Conservation (phyloP, 1,140 invertebrate species). For the Fopius arisanus region DNA sequence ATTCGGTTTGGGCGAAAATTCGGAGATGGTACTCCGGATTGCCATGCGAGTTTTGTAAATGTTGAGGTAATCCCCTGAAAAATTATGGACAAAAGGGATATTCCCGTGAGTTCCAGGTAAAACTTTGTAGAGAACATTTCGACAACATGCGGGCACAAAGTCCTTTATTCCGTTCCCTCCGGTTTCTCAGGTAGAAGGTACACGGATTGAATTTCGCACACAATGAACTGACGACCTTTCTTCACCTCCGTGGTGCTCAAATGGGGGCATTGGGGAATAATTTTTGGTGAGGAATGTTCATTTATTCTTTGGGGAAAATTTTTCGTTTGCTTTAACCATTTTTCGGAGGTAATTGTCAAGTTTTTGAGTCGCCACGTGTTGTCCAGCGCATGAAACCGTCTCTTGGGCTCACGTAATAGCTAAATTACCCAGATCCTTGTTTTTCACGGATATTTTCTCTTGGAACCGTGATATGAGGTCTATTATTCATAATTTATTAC, state of each 20-base stretch:
- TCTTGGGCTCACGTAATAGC: background rate
- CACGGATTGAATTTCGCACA: conserved; percentile 42
- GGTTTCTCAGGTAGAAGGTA: conserved; percentile 29
- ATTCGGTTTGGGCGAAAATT: no score
- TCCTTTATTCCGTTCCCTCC: conserved; percentile 27
- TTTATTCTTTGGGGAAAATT: background rate
- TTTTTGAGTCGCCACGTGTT: no score
- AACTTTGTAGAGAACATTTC: background rate
- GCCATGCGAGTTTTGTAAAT: no score
- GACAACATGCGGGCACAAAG: background rate
- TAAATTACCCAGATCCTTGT: background rate
- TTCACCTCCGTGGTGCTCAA: conserved; percentile 24
- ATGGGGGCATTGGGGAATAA: background rate
- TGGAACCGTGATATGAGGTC: background rate
- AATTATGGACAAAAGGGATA: background rate
- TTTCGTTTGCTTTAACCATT: background rate
- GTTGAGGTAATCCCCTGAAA: background rate
- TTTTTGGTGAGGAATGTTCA: background rate
- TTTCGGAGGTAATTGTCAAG: no score
- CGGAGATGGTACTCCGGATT: no score
- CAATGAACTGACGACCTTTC: conserved; percentile 40
- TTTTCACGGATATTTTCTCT: background rate
- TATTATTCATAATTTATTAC: background rate
- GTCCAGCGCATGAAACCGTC: background rate
- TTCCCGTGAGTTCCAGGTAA: background rate